Base-by-base conservation (phyloP, 2,888 invertebrate genomes). In the Papilio gigon region DNA sequence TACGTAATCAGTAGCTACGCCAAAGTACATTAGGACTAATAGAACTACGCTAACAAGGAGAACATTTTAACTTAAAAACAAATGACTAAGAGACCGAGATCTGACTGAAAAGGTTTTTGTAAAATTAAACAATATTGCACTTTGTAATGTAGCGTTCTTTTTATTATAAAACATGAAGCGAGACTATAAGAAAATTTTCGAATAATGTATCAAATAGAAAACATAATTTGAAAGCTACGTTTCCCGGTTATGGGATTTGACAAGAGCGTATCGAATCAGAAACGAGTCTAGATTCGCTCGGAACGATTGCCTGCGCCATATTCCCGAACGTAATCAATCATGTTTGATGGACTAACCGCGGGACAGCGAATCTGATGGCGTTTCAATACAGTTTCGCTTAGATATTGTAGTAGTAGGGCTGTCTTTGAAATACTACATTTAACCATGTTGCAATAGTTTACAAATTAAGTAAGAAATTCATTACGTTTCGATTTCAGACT, bases 281-380 rank as follows among this genome's bases (percentile, higher is more conserved):
- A 64, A 68, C 37, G 37, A 68, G 59, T 20, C 56, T 33, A 68
- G 58, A 68, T 64, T 64, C 50, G 59, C 59, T 56, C n/a, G 58
- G 27, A 40, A 47, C 59, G 64, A 68, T 68, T 68, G 37, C 58
- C 56, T 17, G 20, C 63, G 64, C 35, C 64, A 42, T 63, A 63
- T 37, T 35, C 59, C 47, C 64, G 47, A 44, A 62, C 33, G 58
- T 47, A 9, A 68, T 68, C 68, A 44, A 68, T 64, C 63, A 63
- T 63, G 47, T 63, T 68, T 64, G 63, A 63, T 42, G 56, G 56
- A 68, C 59, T 50, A 40, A 22, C 58, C 65, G 30, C 60, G 14
- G 59, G 68, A 68, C 50, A 22, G 59, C 35, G 27, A 33, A 3
- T 65, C 37, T 53, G 40, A 65, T 65, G 59, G 50, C 25, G 50